Percentiles rank a stretch among this genome's conserved stretches.
Evolutionary conservation across 2,888 invertebrate species (phyloP).

Genomic region (Halictus ligatus): DNA sequence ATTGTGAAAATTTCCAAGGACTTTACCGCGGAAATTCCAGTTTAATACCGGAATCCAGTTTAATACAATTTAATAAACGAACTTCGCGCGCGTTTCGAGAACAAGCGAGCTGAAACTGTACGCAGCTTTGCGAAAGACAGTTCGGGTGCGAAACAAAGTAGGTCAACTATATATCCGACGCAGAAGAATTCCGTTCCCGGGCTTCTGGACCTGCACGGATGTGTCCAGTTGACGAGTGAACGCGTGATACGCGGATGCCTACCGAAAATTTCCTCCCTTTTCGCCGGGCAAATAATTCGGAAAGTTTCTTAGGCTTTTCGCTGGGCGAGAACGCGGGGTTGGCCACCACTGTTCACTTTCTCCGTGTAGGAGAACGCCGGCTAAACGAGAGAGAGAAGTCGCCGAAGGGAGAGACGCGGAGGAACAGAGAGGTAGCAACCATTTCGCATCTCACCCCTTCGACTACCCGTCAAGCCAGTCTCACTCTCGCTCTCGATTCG

Average conservation of each 20-base stretch:
- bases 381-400: constrained; percentile 57
- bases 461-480: constrained; percentile 75
- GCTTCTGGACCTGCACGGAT: no score
- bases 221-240: not conserved
- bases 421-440: constrained; percentile 74
- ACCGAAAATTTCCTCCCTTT: not conserved
- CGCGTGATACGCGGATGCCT: not conserved
- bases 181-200: not conserved
- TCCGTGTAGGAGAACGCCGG: constrained; percentile 66
- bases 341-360: constrained; percentile 83
- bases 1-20: not conserved
- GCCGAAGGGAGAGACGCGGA: constrained; percentile 9
- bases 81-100: constrained; percentile 14
- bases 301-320: not conserved
- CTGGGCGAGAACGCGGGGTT: constrained; percentile 62
- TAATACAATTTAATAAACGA: no score
- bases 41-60: not conserved
- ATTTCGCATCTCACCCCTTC: constrained; percentile 82
- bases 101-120: constrained; percentile 21
- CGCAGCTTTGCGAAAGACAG: constrained; percentile 14
- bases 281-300: not conserved
- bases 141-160: constrained; percentile 40
- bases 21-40: not conserved
- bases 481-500: constrained; percentile 83
- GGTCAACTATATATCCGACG: constrained; percentile 39